Evolutionary conservation across 1,140 invertebrate species (phyloP).

Genomic region (Monochamus saltuarius): DNA sequence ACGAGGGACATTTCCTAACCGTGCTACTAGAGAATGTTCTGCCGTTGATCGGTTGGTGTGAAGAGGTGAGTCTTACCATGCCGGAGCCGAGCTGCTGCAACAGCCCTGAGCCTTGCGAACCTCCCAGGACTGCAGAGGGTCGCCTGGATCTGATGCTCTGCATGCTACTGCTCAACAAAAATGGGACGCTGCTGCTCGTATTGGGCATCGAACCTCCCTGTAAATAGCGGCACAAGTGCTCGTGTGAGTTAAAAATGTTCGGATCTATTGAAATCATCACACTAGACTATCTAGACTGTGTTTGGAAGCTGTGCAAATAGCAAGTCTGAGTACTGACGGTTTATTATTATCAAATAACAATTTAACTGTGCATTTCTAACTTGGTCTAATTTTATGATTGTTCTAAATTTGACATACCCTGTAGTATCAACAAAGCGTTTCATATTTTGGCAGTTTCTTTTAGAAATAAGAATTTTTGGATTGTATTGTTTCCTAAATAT

Average conservation of each 20-base stretch:
- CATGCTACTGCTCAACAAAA: conserved; percentile 78
- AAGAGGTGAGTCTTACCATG: conserved; percentile 81
- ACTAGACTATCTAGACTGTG: too few species aligned
- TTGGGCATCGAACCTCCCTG: conserved; percentile 85
- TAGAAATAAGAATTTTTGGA: too few species aligned
- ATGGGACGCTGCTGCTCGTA: conserved; percentile 82
- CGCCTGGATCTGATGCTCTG: conserved; percentile 77
- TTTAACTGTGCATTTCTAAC: too few species aligned
- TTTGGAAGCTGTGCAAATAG: too few species aligned
- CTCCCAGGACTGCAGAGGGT: conserved; percentile 65
- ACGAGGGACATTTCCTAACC: conserved; percentile 75
- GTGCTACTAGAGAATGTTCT: conserved; percentile 69
- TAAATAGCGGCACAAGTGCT: conserved; percentile 20
- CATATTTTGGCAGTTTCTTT: too few species aligned
- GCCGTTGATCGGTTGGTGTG: conserved; percentile 61
- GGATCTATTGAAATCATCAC: too few species aligned
- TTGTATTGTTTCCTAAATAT: too few species aligned
- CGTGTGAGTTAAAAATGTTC: neutral
- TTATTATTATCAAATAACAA: too few species aligned
- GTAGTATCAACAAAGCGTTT: too few species aligned
- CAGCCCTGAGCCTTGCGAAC: conserved; percentile 70
- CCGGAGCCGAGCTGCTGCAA: conserved; percentile 82
- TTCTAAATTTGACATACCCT: too few species aligned
- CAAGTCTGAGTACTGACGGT: too few species aligned
- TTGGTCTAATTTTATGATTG: too few species aligned